Percentiles rank a stretch among this genome's conserved stretches.
These are phyloP conservation scores for Homalodisca vitripennis DNA, from an alignment of 1,140 invertebrate species.

Conservation along the genomic window DNA sequence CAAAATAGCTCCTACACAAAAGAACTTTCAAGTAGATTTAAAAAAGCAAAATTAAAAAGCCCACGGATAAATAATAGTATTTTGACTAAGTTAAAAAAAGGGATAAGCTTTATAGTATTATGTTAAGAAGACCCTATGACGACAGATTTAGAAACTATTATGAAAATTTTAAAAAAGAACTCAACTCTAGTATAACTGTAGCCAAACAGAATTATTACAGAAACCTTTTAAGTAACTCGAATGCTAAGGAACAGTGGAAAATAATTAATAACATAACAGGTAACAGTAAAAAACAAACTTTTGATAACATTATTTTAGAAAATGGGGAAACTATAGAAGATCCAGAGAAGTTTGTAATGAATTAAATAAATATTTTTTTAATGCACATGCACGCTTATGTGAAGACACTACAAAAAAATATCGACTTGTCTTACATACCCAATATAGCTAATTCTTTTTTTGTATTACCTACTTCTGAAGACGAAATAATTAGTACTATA, in stretches of 20 bases:
- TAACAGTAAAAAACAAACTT: neutral
- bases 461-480: neutral
- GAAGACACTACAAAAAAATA: neutral
- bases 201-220: neutral
- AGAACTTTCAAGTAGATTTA: neutral
- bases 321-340: neutral
- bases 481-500: neutral
- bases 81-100: neutral
- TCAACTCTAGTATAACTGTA: neutral
- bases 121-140: neutral
- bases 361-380: neutral
- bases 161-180: neutral
- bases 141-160: neutral
- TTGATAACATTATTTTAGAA: neutral
- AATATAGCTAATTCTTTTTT: neutral
- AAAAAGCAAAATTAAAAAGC: neutral
- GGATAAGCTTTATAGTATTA: neutral
- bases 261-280: neutral
- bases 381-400: neutral
- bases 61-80: neutral
- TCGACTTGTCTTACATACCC: neutral
- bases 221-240: neutral
- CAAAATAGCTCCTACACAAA: neutral
- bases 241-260: neutral
- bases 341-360: neutral